These are phyloP conservation scores for Nautilus pompilius DNA, from an alignment of 1,140 invertebrate genomes.

Conservation along the genomic window DNA sequence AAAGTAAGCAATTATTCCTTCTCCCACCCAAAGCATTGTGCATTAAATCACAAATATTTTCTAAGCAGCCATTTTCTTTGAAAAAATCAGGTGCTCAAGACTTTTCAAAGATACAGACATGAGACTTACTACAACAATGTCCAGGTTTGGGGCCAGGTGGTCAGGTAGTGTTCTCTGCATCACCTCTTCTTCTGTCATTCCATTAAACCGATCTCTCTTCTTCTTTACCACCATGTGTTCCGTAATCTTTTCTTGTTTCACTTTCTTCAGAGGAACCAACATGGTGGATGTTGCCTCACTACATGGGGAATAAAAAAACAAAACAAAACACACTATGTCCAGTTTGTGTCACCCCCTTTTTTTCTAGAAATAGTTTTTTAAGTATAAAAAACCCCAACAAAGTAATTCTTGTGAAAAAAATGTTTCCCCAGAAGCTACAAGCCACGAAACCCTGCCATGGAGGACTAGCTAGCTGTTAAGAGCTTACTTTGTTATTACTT, in stretches of 20 bases:
- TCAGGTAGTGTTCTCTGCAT: slow-evolving; percentile 87
- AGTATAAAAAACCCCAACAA: no score
- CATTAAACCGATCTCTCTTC: slow-evolving; percentile 94
- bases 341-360: no score
- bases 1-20: no score
- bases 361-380: no score
- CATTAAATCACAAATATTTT: no score
- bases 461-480: no score
- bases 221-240: slow-evolving; percentile 66
- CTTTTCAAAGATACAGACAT: slow-evolving; percentile 2
- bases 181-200: slow-evolving; percentile 95
- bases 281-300: background rate
- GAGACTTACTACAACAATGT: slow-evolving; percentile 94
- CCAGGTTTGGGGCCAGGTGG: slow-evolving; percentile 85
- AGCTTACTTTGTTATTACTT: no score
- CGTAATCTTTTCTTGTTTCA: slow-evolving; percentile 56
- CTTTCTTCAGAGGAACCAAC: slow-evolving; percentile 34
- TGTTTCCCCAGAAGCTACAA: no score
- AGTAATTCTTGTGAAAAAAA: no score
- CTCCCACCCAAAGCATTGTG: no score
- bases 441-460: no score
- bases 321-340: background rate
- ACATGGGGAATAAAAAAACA: background rate
- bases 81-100: background rate
- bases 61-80: no score